phyloP scores from a whole-genome alignment of 2,113 vertebrate genomes.

The Pseudois nayaur region DNA sequence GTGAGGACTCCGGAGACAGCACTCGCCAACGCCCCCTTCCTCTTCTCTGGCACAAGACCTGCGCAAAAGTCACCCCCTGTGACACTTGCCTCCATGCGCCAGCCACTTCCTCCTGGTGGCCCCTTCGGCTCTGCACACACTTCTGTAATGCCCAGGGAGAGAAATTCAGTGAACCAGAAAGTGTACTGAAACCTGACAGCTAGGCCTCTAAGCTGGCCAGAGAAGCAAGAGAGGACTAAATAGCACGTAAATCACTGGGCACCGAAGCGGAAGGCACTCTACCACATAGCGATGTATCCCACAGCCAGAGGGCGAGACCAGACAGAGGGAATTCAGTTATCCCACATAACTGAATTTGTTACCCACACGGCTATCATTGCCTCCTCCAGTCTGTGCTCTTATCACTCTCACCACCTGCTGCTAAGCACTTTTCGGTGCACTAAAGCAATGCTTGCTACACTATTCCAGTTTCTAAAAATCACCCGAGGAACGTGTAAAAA shows the following conservation, averaged over 20 bases:
- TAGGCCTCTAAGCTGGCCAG: background rate
- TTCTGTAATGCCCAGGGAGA: background rate
- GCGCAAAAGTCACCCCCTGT: background rate
- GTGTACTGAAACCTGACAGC: conserved; percentile 23
- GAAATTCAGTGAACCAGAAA: background rate
- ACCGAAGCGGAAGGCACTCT: background rate
- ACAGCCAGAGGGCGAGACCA: background rate
- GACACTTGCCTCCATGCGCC: background rate
- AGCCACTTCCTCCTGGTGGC: background rate
- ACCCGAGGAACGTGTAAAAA: background rate
- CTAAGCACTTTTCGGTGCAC: background rate
- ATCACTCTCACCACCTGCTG: background rate
- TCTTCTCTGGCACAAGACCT: background rate
- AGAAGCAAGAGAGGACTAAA: background rate
- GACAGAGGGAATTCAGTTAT: background rate
- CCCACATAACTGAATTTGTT: background rate
- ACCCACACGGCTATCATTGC: background rate
- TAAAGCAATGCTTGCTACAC: background rate
- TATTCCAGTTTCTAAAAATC: background rate
- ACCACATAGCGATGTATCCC: background rate
- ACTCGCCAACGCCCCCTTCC: background rate
- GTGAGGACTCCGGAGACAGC: background rate
- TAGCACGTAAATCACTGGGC: background rate
- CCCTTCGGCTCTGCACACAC: background rate
- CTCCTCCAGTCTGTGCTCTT: background rate